Conservation (phyloP, 2,888 invertebrate genomes). For the Lasioglossum zephyrum region DNA sequence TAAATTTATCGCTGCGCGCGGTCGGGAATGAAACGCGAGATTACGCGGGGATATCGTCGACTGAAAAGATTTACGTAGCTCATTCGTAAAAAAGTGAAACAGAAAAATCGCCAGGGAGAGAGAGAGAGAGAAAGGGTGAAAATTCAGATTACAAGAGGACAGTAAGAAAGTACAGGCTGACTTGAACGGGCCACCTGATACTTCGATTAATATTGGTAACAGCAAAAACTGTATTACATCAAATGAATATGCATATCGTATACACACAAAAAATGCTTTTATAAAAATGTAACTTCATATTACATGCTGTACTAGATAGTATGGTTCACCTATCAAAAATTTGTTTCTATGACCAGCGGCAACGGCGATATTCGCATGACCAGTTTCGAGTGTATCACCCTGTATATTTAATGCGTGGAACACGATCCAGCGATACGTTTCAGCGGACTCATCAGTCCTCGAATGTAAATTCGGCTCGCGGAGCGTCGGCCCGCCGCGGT, state of each 20-base stretch:
- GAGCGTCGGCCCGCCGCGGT: conserved; percentile 31
- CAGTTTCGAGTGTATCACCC: neutral
- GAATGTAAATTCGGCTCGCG: conserved; percentile 52
- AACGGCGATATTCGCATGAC: neutral
- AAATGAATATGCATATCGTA: too few species aligned
- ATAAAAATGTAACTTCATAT: too few species aligned
- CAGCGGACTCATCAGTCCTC: conserved; percentile 50
- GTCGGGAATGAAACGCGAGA: conserved; percentile 47
- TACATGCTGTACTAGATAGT: too few species aligned
- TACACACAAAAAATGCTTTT: too few species aligned
- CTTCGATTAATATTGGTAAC: neutral
- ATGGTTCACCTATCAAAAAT: neutral
- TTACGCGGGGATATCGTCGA: conserved; percentile 51
- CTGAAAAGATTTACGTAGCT: conserved; percentile 45
- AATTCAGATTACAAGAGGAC: neutral
- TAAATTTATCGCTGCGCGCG: conserved; percentile 42
- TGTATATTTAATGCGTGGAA: conserved; percentile 21
- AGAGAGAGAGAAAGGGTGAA: neutral
- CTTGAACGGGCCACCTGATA: neutral
- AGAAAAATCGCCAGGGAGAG: neutral
- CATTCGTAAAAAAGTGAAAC: conserved; percentile 28
- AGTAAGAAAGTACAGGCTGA: neutral
- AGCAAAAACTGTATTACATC: neutral
- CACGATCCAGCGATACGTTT: conserved; percentile 38
- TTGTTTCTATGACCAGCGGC: neutral